Evolutionary conservation across 1,140 invertebrate species (phyloP), one percentile per base, ranked within the genome.

Genomic region (Homarus americanus): DNA sequence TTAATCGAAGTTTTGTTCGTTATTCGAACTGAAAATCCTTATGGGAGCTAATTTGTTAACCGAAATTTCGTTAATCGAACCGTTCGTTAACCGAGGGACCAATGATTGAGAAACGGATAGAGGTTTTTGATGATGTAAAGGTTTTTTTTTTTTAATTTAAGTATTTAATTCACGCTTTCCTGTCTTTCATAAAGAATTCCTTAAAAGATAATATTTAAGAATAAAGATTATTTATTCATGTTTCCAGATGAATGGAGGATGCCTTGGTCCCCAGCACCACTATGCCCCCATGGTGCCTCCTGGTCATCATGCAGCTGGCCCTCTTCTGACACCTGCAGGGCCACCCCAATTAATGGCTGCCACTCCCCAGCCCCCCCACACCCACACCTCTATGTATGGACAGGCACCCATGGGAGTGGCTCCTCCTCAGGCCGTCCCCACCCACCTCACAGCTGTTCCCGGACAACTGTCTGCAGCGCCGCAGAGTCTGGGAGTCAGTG

Each of bases 311-410:
- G 63, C 89, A 32, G 75, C 89, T 40, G 75, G 73, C 28, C 89
- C 83, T 49, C 82, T 91, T 10, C 89, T 86, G 73, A 40, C 82
- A 15, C 83, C 89, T 53, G 36, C 82, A 40, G 89, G 88, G 17
- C 80, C 88, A 24, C 88, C 89, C 63, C 89, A 91, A 58, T 40
- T 91, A 40, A 85, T 91, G 82, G 75, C 89, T 58, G 75, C 89
- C 63, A 86, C 89, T 38, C 89, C 89, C 36, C 89, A 91, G 82
- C 89, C 89, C 9, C 89, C 89, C 28, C 89, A 85, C 66, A 86
- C 89, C 75, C 89, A 91, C 89, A 91, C 89, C 53, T 86, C 89
- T 76, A n/a, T 91, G 75, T 91, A 91, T 72, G 78, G 89, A 53
- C 82, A 86, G 58, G 89, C 89, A 32, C 82, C 89, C 75, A 91